Percentiles rank a stretch among this genome's conserved stretches.
These are phyloP conservation scores for Dorcus hopei DNA, from an alignment of 2,888 invertebrate genomes.

Conservation along the genomic window DNA sequence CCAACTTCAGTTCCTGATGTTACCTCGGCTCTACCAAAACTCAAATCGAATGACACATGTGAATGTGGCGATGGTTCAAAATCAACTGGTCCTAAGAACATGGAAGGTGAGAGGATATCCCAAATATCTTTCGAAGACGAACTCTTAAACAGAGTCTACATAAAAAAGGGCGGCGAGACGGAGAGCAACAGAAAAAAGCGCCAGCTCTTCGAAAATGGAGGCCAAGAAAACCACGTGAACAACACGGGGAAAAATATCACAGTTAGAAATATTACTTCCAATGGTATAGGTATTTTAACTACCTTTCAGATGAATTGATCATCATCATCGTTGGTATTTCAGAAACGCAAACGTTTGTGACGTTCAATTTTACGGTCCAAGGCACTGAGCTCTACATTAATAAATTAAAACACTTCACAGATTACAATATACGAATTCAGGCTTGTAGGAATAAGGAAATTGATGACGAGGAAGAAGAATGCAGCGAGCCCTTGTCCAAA, in stretches of 20 bases:
- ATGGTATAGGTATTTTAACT: not conserved
- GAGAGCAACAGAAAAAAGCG: slow-evolving; percentile 6
- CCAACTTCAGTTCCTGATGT: not conserved
- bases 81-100: slow-evolving; percentile 6
- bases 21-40: slow-evolving; percentile 38
- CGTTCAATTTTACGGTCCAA: slow-evolving; percentile 37
- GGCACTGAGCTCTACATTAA: slow-evolving; percentile 54
- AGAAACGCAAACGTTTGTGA: slow-evolving; percentile 16
- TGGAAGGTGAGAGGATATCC: slow-evolving; percentile 60
- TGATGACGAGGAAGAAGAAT: slow-evolving; percentile 32
- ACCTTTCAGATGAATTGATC: no score
- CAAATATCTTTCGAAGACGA: slow-evolving; percentile 75
- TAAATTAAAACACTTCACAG: slow-evolving; percentile 72
- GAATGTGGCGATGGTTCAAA: slow-evolving; percentile 43
- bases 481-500: slow-evolving; percentile 22
- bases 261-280: not conserved
- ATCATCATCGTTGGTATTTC: slow-evolving; percentile 9
- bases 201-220: not conserved
- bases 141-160: slow-evolving; percentile 72
- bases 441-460: slow-evolving; percentile 70
- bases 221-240: slow-evolving; percentile 4
- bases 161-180: slow-evolving; percentile 44
- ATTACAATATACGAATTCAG: slow-evolving; percentile 71
- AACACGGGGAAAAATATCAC: not conserved
- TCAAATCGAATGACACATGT: slow-evolving; percentile 52